Conservation (phyloP, 2,797 vertebrate genomes). For the Potorous gilbertii region DNA sequence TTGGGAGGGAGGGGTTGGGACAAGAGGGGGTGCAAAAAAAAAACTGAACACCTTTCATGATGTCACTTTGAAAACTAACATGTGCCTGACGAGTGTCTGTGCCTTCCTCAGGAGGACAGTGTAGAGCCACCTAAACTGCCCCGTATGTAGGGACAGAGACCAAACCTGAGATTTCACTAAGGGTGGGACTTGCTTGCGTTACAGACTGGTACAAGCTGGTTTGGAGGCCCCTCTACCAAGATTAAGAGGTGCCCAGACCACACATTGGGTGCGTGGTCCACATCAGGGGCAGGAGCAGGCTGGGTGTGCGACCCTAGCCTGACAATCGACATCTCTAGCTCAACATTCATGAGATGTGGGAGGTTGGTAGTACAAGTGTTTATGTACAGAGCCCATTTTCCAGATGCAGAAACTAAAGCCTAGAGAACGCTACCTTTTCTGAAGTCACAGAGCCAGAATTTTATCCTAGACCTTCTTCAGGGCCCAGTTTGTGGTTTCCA, state of each 20-base stretch:
- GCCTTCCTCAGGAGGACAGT: not conserved
- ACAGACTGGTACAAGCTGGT: too few relatives aligned
- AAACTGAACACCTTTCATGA: not conserved
- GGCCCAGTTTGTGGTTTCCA: not conserved
- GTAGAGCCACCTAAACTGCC: not conserved
- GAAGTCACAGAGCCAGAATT: too few relatives aligned
- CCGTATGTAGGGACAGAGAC: not conserved
- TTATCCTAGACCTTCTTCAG: not conserved
- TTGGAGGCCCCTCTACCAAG: not conserved
- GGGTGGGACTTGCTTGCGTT: too few relatives aligned
- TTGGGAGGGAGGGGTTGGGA: not conserved
- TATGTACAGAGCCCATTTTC: not conserved
- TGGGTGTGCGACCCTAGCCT: not conserved
- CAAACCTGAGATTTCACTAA: not conserved
- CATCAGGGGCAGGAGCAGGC: not conserved
- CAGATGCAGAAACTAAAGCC: not conserved
- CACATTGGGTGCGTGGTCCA: not conserved
- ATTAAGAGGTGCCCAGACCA: not conserved
- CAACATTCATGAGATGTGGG: not conserved
- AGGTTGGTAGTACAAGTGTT: too few relatives aligned
- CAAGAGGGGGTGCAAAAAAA: not conserved
- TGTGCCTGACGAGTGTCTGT: not conserved
- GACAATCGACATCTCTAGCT: not conserved
- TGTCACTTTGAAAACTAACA: not conserved
- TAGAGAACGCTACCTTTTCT: not conserved